These are phyloP conservation scores for Jaculus jaculus DNA, from an alignment of 2,113 vertebrate genomes.

Conservation along the genomic window DNA sequence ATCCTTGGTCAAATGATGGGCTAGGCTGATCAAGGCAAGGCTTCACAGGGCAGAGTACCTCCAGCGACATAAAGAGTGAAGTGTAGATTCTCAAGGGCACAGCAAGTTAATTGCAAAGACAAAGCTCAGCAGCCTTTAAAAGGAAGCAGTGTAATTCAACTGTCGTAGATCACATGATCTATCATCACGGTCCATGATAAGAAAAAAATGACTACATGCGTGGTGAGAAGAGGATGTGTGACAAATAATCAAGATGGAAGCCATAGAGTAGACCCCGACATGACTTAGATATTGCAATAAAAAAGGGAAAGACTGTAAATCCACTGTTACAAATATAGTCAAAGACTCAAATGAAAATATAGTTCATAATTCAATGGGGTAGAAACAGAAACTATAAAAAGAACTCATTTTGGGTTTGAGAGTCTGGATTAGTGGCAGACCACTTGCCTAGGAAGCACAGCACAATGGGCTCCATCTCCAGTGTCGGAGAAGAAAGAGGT, in stretches of 20 bases:
- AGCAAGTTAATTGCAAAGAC: background rate
- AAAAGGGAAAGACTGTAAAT: background rate
- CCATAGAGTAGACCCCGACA: background rate
- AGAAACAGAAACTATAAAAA: background rate
- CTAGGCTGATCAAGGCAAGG: background rate
- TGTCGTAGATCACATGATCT: background rate
- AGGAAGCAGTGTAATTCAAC: background rate
- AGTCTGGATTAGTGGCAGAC: no score
- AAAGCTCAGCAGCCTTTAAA: background rate
- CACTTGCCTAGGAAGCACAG: background rate
- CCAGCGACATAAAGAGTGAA: background rate
- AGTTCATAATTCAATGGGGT: background rate
- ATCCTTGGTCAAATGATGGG: background rate
- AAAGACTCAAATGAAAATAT: constrained; percentile 18
- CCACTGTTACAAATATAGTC: background rate
- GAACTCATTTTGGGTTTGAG: background rate
- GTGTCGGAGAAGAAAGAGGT: background rate
- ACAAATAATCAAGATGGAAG: background rate
- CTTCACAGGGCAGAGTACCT: background rate
- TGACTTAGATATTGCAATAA: background rate
- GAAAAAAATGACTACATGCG: background rate
- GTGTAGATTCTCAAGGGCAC: background rate
- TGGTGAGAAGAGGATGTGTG: background rate
- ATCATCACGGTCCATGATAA: background rate
- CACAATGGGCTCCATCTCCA: background rate